These are phyloP conservation scores for Tichodroma muraria DNA, from an alignment of 2,113 vertebrate genomes.

Conservation along the genomic window DNA sequence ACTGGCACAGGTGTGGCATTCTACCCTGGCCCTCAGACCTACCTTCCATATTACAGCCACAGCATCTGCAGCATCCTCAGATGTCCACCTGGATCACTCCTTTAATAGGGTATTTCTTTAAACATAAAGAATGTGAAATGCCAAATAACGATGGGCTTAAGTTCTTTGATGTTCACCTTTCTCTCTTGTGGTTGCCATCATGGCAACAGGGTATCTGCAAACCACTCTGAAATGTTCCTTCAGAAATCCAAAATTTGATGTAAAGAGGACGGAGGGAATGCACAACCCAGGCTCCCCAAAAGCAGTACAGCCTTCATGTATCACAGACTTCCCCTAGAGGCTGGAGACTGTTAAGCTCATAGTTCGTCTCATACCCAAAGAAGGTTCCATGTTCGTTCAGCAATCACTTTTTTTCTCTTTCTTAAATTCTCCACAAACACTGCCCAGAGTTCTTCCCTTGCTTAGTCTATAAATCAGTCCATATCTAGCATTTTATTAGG, in stretches of 20 bases:
- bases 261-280: background rate
- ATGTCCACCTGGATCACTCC: background rate
- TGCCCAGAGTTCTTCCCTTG: background rate
- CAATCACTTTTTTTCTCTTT: background rate
- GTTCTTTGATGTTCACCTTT: background rate
- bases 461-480: background rate
- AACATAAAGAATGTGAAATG: background rate
- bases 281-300: background rate
- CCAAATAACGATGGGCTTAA: accelerated
- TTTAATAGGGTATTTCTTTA: background rate
- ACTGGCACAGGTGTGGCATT: accelerated
- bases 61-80: background rate
- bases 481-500: background rate
- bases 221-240: background rate
- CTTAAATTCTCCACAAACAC: background rate
- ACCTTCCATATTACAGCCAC: background rate
- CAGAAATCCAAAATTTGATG: background rate
- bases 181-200: too few species aligned
- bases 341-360: background rate
- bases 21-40: accelerated
- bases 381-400: background rate
- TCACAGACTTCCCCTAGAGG: background rate
- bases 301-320: background rate
- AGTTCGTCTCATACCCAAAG: accelerated
- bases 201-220: accelerated